phyloP scores from a whole-genome alignment of 2,888 invertebrate genomes.

The Acrocera orbiculus region DNA sequence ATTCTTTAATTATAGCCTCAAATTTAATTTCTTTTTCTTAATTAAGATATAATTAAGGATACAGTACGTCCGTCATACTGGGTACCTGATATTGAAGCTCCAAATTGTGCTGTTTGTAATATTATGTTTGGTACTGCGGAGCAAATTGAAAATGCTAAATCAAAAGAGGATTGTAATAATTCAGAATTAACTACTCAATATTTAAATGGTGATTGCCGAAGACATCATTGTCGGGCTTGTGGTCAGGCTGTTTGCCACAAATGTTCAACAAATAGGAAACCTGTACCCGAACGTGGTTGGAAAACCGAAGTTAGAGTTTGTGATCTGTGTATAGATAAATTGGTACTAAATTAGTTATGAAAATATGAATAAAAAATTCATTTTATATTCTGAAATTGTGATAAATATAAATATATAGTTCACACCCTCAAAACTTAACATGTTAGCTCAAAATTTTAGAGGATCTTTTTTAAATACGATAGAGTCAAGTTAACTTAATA shows the following conservation, averaged over 20 bases:
- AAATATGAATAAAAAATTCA: too few relatives aligned
- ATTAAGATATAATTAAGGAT: slow-evolving; percentile 49
- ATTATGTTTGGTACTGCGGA: slow-evolving; percentile 36
- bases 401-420: too few relatives aligned
- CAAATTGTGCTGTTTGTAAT: slow-evolving; percentile 46
- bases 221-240: slow-evolving; percentile 54
- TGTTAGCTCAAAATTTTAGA: too few relatives aligned
- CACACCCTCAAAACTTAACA: too few relatives aligned
- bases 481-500: too few relatives aligned
- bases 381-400: too few relatives aligned
- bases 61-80: slow-evolving; percentile 60
- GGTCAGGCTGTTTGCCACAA: slow-evolving; percentile 50
- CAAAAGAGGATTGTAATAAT: slow-evolving; percentile 16
- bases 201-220: slow-evolving; percentile 21
- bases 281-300: slow-evolving; percentile 61
- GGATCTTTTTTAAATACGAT: too few relatives aligned
- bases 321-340: slow-evolving; percentile 51
- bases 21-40: too few relatives aligned
- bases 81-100: slow-evolving; percentile 57
- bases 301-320: slow-evolving; percentile 56
- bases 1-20: too few relatives aligned
- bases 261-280: slow-evolving; percentile 35
- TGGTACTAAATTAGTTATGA: too few relatives aligned
- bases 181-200: too few relatives aligned
- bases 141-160: slow-evolving; percentile 25